Conservation (phyloP, 2,113 vertebrate genomes). For the Sinocyclocheilus grahami region DNA sequence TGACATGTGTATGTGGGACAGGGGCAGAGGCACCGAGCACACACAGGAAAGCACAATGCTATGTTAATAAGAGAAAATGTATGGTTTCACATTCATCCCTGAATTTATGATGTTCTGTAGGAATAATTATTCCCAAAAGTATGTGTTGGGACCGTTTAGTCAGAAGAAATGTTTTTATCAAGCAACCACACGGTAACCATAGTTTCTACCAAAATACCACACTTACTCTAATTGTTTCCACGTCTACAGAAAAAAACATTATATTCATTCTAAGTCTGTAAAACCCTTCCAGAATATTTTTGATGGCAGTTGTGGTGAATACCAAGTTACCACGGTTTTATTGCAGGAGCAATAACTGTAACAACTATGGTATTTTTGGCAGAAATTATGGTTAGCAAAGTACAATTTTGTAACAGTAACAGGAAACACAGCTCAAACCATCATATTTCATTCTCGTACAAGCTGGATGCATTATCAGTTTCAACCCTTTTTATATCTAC, state of each 20-base stretch:
- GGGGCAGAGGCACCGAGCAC: not conserved
- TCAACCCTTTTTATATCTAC: not conserved
- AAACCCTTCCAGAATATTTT: not conserved
- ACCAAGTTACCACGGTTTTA: slow-evolving; percentile 14
- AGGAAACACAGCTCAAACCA: not conserved
- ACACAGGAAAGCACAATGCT: not conserved
- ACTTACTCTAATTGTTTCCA: not conserved
- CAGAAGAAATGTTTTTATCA: not conserved
- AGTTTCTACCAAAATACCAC: slow-evolving; percentile 15
- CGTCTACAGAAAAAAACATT: slow-evolving; percentile 8
- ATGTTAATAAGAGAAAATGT: not conserved
- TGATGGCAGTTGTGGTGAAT: not conserved
- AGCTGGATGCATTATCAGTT: not conserved
- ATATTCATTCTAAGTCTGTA: not conserved
- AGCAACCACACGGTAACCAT: not conserved
- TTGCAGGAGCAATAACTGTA: slow-evolving; percentile 1
- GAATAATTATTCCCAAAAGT: slow-evolving; percentile 6
- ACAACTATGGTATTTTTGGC: slow-evolving; percentile 10
- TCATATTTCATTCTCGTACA: not conserved
- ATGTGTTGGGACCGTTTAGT: not conserved
- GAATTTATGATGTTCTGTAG: not conserved
- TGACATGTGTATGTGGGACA: slow-evolving; percentile 12
- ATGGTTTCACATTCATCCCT: not conserved
- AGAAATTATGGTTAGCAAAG: not conserved
- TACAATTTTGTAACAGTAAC: not conserved